Conservation (phyloP, 2,113 vertebrate species). For the Etheostoma cragini region DNA sequence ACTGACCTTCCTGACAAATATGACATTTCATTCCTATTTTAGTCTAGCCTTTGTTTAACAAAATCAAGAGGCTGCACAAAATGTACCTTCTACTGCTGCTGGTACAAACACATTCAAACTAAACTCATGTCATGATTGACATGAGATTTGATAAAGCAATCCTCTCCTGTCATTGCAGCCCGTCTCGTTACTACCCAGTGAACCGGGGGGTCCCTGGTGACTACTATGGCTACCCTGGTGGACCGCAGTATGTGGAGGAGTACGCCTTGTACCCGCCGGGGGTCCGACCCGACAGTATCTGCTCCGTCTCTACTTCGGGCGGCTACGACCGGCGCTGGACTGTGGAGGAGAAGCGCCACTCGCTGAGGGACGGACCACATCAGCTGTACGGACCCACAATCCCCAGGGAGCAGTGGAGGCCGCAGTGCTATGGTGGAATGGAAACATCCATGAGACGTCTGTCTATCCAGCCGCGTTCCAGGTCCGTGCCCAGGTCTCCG, state of each 20-base stretch:
- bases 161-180: conserved; percentile 79
- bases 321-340: conserved; percentile 89
- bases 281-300: conserved; percentile 94
- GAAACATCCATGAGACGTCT: conserved; percentile 89
- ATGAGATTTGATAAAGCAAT: neutral
- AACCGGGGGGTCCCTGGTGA: conserved; percentile 85
- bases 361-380: conserved; percentile 86
- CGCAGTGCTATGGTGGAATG: conserved; percentile 83
- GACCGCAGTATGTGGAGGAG: conserved; percentile 89
- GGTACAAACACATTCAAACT: neutral
- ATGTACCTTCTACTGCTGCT: neutral
- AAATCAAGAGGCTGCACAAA: neutral
- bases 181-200: conserved; percentile 87
- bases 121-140: neutral
- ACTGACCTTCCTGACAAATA: neutral
- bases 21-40: neutral
- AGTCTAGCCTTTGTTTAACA: neutral
- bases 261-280: conserved; percentile 90
- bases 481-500: conserved; percentile 94
- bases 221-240: conserved; percentile 85
- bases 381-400: conserved; percentile 79
- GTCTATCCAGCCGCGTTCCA: conserved; percentile 93
- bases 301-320: conserved; percentile 89
- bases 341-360: conserved; percentile 87
- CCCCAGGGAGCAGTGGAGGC: conserved; percentile 68